Evolutionary conservation across 2,888 invertebrate species (phyloP), one percentile per base, ranked within the genome.

Genomic region (Fragum whitleyi): DNA sequence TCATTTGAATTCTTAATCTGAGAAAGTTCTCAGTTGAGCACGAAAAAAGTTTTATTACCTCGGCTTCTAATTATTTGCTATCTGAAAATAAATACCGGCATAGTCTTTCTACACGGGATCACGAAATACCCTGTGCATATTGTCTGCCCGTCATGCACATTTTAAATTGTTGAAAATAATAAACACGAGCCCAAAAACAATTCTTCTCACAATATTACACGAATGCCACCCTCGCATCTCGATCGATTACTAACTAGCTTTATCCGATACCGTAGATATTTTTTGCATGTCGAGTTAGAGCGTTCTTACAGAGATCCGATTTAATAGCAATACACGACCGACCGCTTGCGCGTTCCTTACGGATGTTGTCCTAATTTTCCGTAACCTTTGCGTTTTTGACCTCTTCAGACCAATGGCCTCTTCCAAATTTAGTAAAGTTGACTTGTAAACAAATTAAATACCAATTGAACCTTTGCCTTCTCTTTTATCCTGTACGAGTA

Each of bases 311-410:
- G 2, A 5, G 2, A 47, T 5, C 16, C 16, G 14, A 47, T 47
- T 14, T 19, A 47, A 14, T 47, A 47, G 47, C 14, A 21, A 39
- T 65, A n/a, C 65, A 65, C 42, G 65, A 42, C 11, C 42, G 65
- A 65, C 5, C 42, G 65, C 65, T 21, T 65, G 23, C 23, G 65
- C 36, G 65, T 65, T 21, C 21, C 26, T 65, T 39, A 42, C 65
- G 36, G 42, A 42, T 42, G 26, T 32, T 65, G 65, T 26, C 65
- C 65, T 42, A 65, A 14, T 42, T 65, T 11, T 19, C 7, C 65
- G 42, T 65, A 65, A 65, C 65, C 65, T 65, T 65, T 65, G 65
- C 65, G 39, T 65, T 21, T 65, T 65, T 65, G 28, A 65, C 65
- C 65, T 21, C 61, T 61, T 23, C 21, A 65, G 36, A 32, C 65